phyloP scores from a whole-genome alignment of 2,797 vertebrate genomes.

The Picus viridis region DNA sequence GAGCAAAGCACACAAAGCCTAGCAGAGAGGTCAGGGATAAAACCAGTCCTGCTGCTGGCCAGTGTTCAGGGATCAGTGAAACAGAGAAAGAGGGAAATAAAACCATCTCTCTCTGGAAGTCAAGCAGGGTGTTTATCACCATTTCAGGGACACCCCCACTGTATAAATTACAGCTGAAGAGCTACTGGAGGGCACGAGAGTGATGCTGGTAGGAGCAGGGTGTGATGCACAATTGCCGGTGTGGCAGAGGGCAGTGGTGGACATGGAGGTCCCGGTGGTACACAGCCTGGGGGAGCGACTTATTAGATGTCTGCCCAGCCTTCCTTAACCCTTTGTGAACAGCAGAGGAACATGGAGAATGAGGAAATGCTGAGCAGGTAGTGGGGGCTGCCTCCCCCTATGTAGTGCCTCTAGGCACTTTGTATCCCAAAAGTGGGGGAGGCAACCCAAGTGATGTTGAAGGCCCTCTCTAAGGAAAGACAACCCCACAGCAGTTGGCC shows the following conservation, averaged over 20 bases:
- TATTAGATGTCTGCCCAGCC: fast-evolving
- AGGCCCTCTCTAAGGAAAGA: background rate
- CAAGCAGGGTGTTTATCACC: background rate
- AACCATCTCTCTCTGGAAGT: fast-evolving
- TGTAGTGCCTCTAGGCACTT: background rate
- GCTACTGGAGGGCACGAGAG: background rate
- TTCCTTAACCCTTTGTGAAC: background rate
- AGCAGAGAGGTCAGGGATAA: background rate
- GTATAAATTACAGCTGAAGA: background rate
- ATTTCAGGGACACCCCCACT: background rate
- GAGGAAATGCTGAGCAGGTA: fast-evolving
- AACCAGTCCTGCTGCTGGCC: background rate
- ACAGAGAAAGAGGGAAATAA: background rate
- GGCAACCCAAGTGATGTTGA: background rate
- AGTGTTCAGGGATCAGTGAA: fast-evolving
- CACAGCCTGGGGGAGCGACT: background rate
- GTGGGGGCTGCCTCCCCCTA: fast-evolving
- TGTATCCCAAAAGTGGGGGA: background rate
- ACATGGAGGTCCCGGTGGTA: background rate
- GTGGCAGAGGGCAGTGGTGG: background rate
- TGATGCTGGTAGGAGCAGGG: fast-evolving
- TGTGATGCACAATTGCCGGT: fast-evolving
- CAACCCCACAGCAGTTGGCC: slow-evolving; percentile 5
- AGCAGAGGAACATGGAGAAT: fast-evolving
- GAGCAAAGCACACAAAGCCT: fast-evolving